phyloP scores from a whole-genome alignment of 2,888 invertebrate species.

The Pimpla rufipes region DNA sequence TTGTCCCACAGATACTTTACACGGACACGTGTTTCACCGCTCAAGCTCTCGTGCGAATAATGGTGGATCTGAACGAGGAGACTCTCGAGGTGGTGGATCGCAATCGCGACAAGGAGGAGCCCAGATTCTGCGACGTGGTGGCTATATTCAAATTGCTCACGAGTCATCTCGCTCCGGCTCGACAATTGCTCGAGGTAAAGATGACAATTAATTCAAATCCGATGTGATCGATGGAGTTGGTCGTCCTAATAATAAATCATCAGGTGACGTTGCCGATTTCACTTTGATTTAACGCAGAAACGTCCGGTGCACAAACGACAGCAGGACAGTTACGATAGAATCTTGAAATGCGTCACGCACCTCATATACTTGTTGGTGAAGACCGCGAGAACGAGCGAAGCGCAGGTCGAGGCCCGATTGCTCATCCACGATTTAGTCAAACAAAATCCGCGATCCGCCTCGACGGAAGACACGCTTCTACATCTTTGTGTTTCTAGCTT shows the following conservation, averaged over 20 bases:
- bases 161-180: constrained; percentile 86
- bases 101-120: constrained; percentile 86
- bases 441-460: constrained; percentile 89
- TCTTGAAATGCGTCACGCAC: constrained; percentile 92
- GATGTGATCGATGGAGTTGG: not conserved
- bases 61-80: constrained; percentile 91
- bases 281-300: constrained; percentile 83
- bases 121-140: constrained; percentile 90
- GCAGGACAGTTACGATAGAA: constrained; percentile 93
- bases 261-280: constrained; percentile 39
- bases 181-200: constrained; percentile 84
- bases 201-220: not conserved
- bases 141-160: constrained; percentile 90
- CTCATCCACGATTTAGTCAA: constrained; percentile 88
- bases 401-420: constrained; percentile 83
- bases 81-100: constrained; percentile 86
- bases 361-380: constrained; percentile 90
- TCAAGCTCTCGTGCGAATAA: constrained; percentile 93
- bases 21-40: constrained; percentile 95
- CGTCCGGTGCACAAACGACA: constrained; percentile 92
- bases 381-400: constrained; percentile 87
- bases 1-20: constrained; percentile 85
- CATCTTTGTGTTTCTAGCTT: constrained; percentile 93
- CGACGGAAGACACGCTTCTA: constrained; percentile 92
- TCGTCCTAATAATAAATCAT: constrained; percentile 11